Evolutionary conservation across 92 coral and sea anemone species (phyloP).

Genomic region (Actinostola sp.): DNA sequence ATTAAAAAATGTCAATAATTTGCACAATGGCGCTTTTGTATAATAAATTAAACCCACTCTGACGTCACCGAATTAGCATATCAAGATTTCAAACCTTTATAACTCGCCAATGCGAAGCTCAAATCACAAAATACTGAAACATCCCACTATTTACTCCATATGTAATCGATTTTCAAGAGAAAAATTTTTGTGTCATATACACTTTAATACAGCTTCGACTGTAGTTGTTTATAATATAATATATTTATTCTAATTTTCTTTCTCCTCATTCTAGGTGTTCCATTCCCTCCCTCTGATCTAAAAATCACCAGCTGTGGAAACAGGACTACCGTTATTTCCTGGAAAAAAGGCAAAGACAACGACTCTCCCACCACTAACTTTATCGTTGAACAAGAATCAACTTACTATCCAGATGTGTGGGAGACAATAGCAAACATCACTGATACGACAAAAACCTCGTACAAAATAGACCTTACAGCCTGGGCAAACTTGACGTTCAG

Average conservation of each 20-base stretch:
- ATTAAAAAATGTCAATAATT: no score
- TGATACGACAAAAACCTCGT: slow-evolving; percentile 32
- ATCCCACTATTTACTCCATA: no score
- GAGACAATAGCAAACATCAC: slow-evolving; percentile 39
- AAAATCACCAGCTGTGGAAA: slow-evolving; percentile 42
- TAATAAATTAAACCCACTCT: no score
- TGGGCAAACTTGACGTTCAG: slow-evolving; percentile 78
- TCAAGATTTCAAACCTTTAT: no score
- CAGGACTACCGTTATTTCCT: slow-evolving; percentile 60
- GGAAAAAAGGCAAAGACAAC: slow-evolving; percentile 56
- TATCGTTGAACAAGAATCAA: slow-evolving; percentile 72
- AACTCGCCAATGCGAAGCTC: no score
- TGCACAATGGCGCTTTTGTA: no score
- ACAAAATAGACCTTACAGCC: slow-evolving; percentile 49
- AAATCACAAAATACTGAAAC: no score
- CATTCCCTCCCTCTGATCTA: slow-evolving; percentile 56
- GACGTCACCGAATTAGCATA: no score
- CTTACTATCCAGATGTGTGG: slow-evolving; percentile 44
- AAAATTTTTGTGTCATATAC: no score
- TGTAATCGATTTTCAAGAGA: no score
- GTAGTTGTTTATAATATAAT: neutral
- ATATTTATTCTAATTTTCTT: neutral
- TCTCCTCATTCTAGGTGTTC: slow-evolving; percentile 43
- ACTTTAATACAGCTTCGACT: neutral
- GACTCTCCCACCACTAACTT: slow-evolving; percentile 75